Evolutionary conservation across 1,140 invertebrate species (phyloP).

Genomic region (Ooceraea biroi): DNA sequence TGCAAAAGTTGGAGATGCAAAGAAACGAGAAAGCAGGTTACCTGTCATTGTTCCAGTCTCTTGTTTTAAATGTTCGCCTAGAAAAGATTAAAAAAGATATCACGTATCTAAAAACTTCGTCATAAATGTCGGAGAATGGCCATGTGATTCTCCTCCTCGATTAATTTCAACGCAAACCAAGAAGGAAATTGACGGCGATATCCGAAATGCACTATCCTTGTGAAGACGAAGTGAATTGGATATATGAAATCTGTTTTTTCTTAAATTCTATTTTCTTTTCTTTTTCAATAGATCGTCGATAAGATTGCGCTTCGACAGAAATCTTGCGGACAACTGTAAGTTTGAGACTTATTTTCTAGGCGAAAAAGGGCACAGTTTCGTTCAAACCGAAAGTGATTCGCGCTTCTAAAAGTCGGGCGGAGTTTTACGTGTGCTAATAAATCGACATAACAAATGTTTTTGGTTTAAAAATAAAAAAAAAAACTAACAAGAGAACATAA

Average conservation of each 20-base stretch:
- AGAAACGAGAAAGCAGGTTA: neutral
- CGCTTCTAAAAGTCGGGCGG: neutral
- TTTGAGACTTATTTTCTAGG: neutral
- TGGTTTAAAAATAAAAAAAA: neutral
- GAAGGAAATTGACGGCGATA: neutral
- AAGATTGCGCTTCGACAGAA: neutral
- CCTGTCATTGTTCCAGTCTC: neutral
- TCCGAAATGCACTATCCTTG: neutral
- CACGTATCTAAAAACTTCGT: slow-evolving; percentile 20
- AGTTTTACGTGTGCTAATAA: slow-evolving; percentile 1
- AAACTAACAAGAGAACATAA: neutral
- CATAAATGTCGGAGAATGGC: neutral
- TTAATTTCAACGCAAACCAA: neutral
- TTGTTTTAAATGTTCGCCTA: neutral
- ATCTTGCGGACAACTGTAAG: neutral
- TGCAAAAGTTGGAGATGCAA: neutral
- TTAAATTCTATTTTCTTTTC: neutral
- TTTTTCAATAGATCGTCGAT: neutral
- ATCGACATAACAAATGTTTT: neutral
- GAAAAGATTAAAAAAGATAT: slow-evolving; percentile 57
- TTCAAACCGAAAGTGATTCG: neutral
- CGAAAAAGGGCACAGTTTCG: neutral
- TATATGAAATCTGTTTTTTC: neutral
- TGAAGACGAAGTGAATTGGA: neutral
- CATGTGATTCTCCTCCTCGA: neutral